Evolutionary conservation across 2,113 vertebrate species (phyloP).

Genomic region (Rhagologus leucostigma): DNA sequence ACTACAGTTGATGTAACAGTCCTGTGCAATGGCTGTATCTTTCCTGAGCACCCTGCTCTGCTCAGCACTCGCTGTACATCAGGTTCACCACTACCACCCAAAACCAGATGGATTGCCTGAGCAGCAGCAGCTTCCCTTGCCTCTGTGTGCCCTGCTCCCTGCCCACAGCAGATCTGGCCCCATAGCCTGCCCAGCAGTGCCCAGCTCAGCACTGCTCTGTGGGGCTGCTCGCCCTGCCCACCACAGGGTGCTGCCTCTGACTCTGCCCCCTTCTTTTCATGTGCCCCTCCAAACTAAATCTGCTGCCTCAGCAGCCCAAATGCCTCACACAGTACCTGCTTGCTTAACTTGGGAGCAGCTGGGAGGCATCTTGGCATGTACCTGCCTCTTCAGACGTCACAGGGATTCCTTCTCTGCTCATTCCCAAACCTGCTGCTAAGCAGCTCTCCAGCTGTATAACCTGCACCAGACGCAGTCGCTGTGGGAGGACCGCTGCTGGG

Average conservation of each 20-base stretch:
- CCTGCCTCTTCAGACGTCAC: background rate
- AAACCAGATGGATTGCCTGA: accelerated
- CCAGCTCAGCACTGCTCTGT: background rate
- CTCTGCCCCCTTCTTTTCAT: background rate
- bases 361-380: background rate
- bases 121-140: background rate
- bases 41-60: background rate
- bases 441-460: background rate
- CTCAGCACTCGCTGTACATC: background rate
- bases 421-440: background rate
- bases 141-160: background rate
- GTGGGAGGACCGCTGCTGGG: accelerated
- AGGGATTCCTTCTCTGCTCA: background rate
- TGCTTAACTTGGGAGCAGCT: background rate
- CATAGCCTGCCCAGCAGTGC: background rate
- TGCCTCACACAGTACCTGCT: background rate
- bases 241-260: background rate
- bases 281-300: background rate
- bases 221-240: background rate
- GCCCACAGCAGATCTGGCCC: background rate
- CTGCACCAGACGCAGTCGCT: accelerated
- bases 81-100: background rate
- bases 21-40: background rate
- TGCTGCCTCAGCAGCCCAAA: background rate
- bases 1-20: accelerated